phyloP scores from a whole-genome alignment of 2,797 vertebrate genomes.

The Eulemur coronatus region DNA sequence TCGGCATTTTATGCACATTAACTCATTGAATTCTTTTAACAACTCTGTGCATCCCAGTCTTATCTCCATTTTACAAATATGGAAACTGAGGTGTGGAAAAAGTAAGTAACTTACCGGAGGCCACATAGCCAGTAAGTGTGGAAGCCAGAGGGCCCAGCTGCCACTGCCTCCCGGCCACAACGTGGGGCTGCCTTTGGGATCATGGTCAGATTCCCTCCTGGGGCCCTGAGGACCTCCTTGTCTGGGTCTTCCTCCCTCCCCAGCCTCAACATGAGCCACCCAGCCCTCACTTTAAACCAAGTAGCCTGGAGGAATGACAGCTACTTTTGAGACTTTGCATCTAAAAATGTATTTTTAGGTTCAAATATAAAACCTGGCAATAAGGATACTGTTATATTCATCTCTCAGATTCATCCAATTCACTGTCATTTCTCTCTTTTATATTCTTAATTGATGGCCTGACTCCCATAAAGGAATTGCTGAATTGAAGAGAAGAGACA shows the following conservation, averaged over 20 bases:
- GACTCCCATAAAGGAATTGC: neutral
- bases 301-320: neutral
- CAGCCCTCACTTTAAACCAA: neutral
- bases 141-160: neutral
- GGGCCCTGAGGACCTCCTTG: accelerated
- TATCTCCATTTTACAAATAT: neutral
- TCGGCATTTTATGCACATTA: neutral
- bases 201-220: neutral
- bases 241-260: neutral
- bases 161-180: neutral
- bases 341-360: neutral
- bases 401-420: neutral
- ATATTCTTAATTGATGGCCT: neutral
- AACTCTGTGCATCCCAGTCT: neutral
- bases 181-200: neutral
- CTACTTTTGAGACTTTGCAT: neutral
- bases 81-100: neutral
- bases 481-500: neutral
- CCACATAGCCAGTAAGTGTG: neutral
- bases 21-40: neutral
- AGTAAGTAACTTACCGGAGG: neutral
- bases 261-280: neutral
- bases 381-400: neutral
- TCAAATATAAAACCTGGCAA: neutral
- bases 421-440: neutral